Base-by-base conservation (phyloP, 2,113 vertebrate genomes). In the Hippocampus abdominalis region DNA sequence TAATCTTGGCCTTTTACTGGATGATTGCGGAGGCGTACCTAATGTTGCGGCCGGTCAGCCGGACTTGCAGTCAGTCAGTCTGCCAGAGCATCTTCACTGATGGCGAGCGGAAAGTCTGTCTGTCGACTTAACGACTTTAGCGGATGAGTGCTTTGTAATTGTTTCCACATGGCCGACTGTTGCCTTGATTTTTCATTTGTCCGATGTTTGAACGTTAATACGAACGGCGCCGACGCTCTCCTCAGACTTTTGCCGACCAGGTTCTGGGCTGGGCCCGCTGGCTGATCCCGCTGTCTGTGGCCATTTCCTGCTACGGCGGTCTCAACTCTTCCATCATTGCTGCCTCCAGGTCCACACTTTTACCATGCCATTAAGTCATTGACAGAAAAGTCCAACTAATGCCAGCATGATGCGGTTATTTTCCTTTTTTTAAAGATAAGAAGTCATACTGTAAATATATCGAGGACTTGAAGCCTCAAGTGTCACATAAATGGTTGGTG, bases 271-370 rank as follows among this genome's bases (percentile, higher is more conserved):
- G 87, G 82, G 91, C 68, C 20, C 90, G 92, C 15, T 94, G 93
- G 93, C 76, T 94, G 39, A 93, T 94, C 60, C 93, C 93, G 9
- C 77, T 94, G 29, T 89, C 93, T 39, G 93, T 94, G 78, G 93
- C 93, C 42, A 93, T 94, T 76, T 94, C 93, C 54, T 94, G 93
- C 73, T 94, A 93, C 0, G 93, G 93, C 44, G 90, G 93, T n/a
- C 86, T 94, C 51, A 94, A 94, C 84, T 94, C 93, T 27, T 93
- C 93, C 20, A 93, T 94, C 78, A 94, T 94, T 16, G 90, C 92
- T 59, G 89, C 91, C n/a, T 94, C 93, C 67, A 93, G 93, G 93
- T 94, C 10, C 10, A 40, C 20, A 39, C 2, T 57, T 56, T n/a
- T 9, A n/a, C 20, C 8, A 8, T 2, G 2, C 20, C 21, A n/a